A percentile compares a stretch with the other conserved stretches of the same genome.
Conservation (phyloP, 2,888 invertebrate species). For the Agonopterix alstromeriana region DNA sequence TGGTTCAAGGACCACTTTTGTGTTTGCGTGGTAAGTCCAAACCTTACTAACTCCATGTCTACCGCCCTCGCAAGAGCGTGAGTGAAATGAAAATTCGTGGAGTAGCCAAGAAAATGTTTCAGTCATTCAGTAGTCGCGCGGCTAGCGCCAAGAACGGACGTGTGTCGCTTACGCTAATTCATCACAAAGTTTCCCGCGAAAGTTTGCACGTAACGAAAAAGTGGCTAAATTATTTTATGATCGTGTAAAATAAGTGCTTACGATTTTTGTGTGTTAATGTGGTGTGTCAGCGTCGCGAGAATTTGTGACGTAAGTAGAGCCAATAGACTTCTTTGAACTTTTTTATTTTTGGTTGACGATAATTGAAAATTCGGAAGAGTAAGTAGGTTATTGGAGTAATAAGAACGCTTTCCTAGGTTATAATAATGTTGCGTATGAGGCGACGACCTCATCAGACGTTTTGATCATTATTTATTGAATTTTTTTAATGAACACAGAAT, state of each 20-base stretch:
- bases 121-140: constrained; percentile 44
- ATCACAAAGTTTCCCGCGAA: constrained; percentile 48
- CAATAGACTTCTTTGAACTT: constrained; percentile 17
- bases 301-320: constrained; percentile 24
- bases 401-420: constrained; percentile 1
- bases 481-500: background rate
- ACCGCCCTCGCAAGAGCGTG: constrained; percentile 39
- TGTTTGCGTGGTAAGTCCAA: background rate
- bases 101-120: constrained; percentile 26
- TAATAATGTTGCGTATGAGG: background rate
- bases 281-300: constrained; percentile 19
- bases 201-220: constrained; percentile 27
- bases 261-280: constrained; percentile 30
- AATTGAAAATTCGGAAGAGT: constrained; percentile 16
- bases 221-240: constrained; percentile 15
- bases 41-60: constrained; percentile 15
- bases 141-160: constrained; percentile 36
- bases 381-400: constrained; percentile 14
- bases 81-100: constrained; percentile 42
- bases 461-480: background rate
- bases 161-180: constrained; percentile 13
- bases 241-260: constrained; percentile 32
- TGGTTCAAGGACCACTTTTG: background rate
- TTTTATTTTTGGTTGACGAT: constrained; percentile 17
- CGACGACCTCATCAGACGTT: background rate